These are phyloP conservation scores for Planococcus citri DNA, from an alignment of 1,140 invertebrate genomes.

Conservation along the genomic window DNA sequence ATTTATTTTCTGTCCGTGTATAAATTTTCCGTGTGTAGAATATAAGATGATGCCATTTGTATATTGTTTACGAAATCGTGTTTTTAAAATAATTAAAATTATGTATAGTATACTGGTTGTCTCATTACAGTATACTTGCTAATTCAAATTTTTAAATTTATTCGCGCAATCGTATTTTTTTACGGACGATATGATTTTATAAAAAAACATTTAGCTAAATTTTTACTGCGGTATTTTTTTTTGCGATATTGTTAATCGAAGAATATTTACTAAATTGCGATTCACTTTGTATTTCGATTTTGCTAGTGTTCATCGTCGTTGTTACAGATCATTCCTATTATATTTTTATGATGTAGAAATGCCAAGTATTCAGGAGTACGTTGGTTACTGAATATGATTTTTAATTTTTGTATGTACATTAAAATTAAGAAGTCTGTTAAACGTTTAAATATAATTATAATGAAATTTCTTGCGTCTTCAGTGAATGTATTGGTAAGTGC, in stretches of 20 bases:
- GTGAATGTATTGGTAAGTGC: too few species aligned
- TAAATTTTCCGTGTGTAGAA: neutral
- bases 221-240: neutral
- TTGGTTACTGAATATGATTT: neutral
- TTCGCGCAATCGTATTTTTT: neutral
- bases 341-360: slow-evolving; percentile 2
- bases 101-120: too few species aligned
- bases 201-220: neutral
- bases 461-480: neutral
- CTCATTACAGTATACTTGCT: too few species aligned
- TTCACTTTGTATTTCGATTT: neutral
- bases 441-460: neutral
- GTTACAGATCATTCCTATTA: slow-evolving; percentile 3
- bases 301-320: neutral
- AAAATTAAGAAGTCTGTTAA: neutral
- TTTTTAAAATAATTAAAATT: neutral
- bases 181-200: neutral
- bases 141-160: neutral
- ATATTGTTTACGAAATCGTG: neutral
- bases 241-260: neutral
- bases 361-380: neutral
- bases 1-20: slow-evolving; percentile 9
- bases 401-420: slow-evolving; percentile 3
- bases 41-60: slow-evolving; percentile 10
- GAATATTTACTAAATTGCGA: neutral